Percentiles rank a stretch among this genome's conserved stretches.
phyloP scores from a whole-genome alignment of 2,888 invertebrate genomes.

The Corythucha ciliata region DNA sequence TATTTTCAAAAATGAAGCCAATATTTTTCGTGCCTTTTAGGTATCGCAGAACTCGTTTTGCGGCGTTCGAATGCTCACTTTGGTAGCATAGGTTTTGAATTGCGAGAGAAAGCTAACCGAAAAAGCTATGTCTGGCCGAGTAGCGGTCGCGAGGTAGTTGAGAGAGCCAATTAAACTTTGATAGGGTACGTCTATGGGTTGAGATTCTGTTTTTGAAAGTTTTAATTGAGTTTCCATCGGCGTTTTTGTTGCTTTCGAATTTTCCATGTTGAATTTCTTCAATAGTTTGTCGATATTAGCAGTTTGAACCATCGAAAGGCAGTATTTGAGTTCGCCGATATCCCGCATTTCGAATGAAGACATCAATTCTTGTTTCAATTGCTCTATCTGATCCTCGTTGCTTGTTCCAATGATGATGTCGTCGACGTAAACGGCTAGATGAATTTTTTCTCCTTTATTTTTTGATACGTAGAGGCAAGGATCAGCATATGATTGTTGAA shows the following conservation, averaged over 20 bases:
- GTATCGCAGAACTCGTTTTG: slow-evolving; percentile 30
- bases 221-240: not conserved
- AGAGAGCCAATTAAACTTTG: slow-evolving; percentile 9
- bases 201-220: not conserved
- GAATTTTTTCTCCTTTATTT: not conserved
- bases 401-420: slow-evolving; percentile 8
- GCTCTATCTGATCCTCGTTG: not conserved
- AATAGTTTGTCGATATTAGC: not conserved
- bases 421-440: slow-evolving; percentile 11
- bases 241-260: not conserved
- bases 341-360: slow-evolving; percentile 14
- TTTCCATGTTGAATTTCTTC: not conserved
- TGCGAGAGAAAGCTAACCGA: slow-evolving; percentile 13
- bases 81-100: slow-evolving; percentile 1
- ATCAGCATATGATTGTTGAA: slow-evolving; percentile 9
- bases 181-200: not conserved
- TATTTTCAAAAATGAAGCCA: slow-evolving; percentile 5
- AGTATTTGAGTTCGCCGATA: slow-evolving; percentile 11
- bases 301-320: slow-evolving; percentile 5
- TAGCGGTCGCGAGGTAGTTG: slow-evolving; percentile 17
- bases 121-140: slow-evolving; percentile 21
- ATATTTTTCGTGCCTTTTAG: slow-evolving; percentile 24
- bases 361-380: slow-evolving; percentile 5
- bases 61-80: slow-evolving; percentile 24
- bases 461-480: slow-evolving; percentile 8